phyloP scores from a whole-genome alignment of 2,797 vertebrate species.

The Sandelia bainsii region DNA sequence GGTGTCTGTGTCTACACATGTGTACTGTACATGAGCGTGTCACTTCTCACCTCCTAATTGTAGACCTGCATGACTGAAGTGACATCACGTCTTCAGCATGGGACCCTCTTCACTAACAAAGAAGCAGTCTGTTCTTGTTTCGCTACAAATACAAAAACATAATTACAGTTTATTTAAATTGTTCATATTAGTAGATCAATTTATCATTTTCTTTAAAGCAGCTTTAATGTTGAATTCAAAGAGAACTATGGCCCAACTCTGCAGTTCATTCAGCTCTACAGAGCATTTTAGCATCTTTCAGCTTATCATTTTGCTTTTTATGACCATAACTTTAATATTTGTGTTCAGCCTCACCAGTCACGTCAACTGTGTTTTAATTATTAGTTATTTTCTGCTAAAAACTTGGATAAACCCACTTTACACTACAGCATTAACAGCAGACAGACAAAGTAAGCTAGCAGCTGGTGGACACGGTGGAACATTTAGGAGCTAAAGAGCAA shows the following conservation, averaged over 20 bases:
- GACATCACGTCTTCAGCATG: background rate
- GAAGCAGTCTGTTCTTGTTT: background rate
- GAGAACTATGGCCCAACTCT: background rate
- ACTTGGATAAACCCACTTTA: background rate
- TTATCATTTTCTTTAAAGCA: background rate
- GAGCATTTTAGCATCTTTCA: background rate
- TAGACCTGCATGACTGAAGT: background rate
- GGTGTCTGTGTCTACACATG: constrained; percentile 10
- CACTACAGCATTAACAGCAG: background rate
- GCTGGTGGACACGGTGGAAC: too few relatives aligned
- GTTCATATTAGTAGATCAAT: background rate
- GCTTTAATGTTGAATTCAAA: background rate
- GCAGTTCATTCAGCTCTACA: background rate
- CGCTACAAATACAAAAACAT: background rate
- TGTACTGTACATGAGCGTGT: constrained; percentile 11
- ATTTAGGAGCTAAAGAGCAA: background rate
- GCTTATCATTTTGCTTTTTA: background rate
- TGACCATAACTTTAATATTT: too few relatives aligned
- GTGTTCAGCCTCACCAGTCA: background rate
- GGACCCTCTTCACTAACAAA: constrained; percentile 3
- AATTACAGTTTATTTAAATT: background rate
- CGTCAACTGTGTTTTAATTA: background rate
- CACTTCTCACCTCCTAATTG: constrained; percentile 52
- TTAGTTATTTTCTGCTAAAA: background rate
- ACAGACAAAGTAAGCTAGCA: background rate